Evolutionary conservation across 2,888 invertebrate genomes (phyloP).

Genomic region (Temnothorax rugatulus): DNA sequence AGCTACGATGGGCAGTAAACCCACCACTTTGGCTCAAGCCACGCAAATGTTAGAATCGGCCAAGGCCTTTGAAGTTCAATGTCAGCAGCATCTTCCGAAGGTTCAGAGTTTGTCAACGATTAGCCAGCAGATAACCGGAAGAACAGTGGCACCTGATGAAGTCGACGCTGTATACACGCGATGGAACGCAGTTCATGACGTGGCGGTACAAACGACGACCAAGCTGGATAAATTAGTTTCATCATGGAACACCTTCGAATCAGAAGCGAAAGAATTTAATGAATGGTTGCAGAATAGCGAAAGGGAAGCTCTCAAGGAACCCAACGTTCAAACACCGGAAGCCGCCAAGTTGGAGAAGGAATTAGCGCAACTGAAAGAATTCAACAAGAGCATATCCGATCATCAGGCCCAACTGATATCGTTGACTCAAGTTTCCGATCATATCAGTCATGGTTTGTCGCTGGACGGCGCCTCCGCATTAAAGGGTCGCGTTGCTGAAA

Average conservation of each 20-base stretch:
- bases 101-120: slow-evolving; percentile 92
- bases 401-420: slow-evolving; percentile 94
- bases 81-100: slow-evolving; percentile 91
- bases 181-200: slow-evolving; percentile 94
- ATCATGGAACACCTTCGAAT: slow-evolving; percentile 94
- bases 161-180: slow-evolving; percentile 94
- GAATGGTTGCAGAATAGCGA: slow-evolving; percentile 92
- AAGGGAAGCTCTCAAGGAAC: slow-evolving; percentile 88
- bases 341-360: slow-evolving; percentile 92
- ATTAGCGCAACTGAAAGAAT: slow-evolving; percentile 92
- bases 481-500: slow-evolving; percentile 91
- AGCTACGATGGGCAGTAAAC: slow-evolving; percentile 91
- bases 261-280: slow-evolving; percentile 92
- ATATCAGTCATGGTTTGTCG: slow-evolving; percentile 92
- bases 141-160: slow-evolving; percentile 93
- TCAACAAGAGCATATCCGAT: slow-evolving; percentile 94
- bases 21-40: slow-evolving; percentile 93
- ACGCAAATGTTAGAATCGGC: slow-evolving; percentile 91
- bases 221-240: slow-evolving; percentile 93
- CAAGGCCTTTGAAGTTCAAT: slow-evolving; percentile 91
- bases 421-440: slow-evolving; percentile 93
- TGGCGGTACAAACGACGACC: slow-evolving; percentile 92
- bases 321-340: slow-evolving; percentile 90
- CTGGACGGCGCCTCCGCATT: slow-evolving; percentile 92
- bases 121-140: slow-evolving; percentile 92